These are phyloP conservation scores for Psophia crepitans DNA, from an alignment of 2,113 vertebrate species.

Conservation along the genomic window DNA sequence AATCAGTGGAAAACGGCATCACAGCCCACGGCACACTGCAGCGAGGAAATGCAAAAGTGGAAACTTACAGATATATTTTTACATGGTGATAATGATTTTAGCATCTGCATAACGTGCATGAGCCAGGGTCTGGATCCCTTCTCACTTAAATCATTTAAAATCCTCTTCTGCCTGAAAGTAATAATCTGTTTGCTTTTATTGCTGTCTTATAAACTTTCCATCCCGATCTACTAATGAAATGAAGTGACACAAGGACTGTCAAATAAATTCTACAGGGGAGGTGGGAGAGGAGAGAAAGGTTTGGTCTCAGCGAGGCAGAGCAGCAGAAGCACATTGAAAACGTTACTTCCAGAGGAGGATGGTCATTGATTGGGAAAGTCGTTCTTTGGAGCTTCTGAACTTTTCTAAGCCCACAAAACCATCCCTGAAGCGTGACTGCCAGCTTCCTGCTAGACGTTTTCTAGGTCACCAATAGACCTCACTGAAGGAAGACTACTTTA, in stretches of 20 bases:
- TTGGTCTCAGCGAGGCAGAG: not conserved
- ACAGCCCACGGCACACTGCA: not conserved
- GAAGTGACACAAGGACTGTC: not conserved
- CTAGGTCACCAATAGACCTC: not conserved
- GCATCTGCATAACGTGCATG: slow-evolving; percentile 12
- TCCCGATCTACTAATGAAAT: slow-evolving; percentile 29
- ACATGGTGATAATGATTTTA: slow-evolving; percentile 42
- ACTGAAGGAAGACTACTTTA: not conserved
- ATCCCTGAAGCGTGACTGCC: fast-evolving
- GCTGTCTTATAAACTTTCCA: slow-evolving; percentile 57
- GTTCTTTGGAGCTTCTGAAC: not conserved
- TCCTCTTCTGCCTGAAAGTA: slow-evolving; percentile 28
- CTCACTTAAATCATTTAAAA: not conserved
- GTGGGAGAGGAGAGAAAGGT: not conserved
- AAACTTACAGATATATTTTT: slow-evolving; percentile 47
- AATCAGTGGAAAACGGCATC: not conserved
- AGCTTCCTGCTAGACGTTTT: not conserved
- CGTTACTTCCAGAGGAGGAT: not conserved
- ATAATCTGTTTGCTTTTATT: slow-evolving; percentile 51
- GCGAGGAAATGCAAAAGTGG: not conserved
- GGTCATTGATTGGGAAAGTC: not conserved
- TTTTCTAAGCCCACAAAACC: not conserved
- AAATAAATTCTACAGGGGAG: not conserved
- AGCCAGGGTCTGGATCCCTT: slow-evolving; percentile 29
- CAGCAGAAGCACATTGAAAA: not conserved